Evolutionary conservation across 2,113 vertebrate species (phyloP), one percentile per base, ranked within the genome.

Genomic region (Climacteris rufus): DNA sequence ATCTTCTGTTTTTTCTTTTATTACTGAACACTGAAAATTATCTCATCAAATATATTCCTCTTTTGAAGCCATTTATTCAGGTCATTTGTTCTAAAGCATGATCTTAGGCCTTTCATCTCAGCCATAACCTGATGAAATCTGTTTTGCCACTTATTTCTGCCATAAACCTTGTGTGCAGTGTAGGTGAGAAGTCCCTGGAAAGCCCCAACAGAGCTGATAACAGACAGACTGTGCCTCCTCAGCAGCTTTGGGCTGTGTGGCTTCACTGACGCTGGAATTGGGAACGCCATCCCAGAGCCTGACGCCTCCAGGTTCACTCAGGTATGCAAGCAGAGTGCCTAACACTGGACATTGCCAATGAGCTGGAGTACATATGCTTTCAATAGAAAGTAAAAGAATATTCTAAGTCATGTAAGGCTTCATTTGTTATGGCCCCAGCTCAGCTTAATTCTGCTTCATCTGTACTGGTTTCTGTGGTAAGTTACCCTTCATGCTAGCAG

Each of bases 221-320:
- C 60, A 89, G 53, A 57, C n/a, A 59, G 61, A 84, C 79, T 94
- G 86, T 35, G 57, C 80, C 45, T 96, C 76, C 77, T 96, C 96
- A 97, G 96, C 87, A 89, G 30, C 88, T 96, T 92, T 79, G 90
- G 44, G 74, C 93, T 93, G 95, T 21, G 3, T 66, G 92, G 95
- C 97, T 98, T 97, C 95, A 63, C 92, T 96, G 95, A 97, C 8
- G 27, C 93, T 90, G 77, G 69, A 70, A 87, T 97, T 94, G 93
- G 83, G 84, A 42, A 96, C 80, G 88, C 78, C 83, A 75, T 93
- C 94, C 82, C 97, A 92, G 80, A 97, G 94, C 91, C 84, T 93
- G 94, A 97, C 87, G 94, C 96, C 97, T 94, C 90, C 91, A 97
- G 82, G 91, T 96, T 98, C 94, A 56, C 85, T 96, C 96, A 95